phyloP scores from a whole-genome alignment of 2,888 invertebrate species.

The Halocaridina rubra region DNA sequence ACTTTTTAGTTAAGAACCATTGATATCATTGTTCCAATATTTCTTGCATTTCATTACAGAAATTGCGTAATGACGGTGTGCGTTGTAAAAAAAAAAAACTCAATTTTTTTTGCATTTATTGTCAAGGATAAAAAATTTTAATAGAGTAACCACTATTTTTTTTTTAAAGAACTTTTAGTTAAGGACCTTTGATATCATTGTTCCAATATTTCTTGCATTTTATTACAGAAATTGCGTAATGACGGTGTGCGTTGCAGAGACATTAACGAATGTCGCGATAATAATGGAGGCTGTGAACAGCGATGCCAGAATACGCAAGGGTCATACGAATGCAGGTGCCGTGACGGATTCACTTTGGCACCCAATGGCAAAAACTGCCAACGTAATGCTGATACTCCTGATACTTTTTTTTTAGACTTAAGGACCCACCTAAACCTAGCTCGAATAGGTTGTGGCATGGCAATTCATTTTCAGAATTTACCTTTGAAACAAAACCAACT shows the following conservation, averaged over 20 bases:
- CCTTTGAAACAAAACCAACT: no score
- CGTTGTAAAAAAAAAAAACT: background rate
- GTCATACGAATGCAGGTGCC: slow-evolving; percentile 87
- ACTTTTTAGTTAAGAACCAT: background rate
- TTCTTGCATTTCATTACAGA: background rate
- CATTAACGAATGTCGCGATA: slow-evolving; percentile 73
- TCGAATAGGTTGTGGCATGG: no score
- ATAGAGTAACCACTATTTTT: no score
- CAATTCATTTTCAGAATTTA: no score
- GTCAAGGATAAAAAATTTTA: no score
- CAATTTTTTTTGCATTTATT: background rate
- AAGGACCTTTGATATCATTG: background rate
- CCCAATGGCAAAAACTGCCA: background rate
- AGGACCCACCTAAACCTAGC: no score
- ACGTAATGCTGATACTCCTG: background rate
- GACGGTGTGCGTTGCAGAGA: slow-evolving; percentile 69
- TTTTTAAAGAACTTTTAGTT: background rate
- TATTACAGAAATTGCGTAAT: slow-evolving; percentile 8
- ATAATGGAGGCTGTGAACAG: slow-evolving; percentile 76
- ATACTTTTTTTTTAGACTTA: background rate
- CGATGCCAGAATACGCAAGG: slow-evolving; percentile 80
- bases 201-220: background rate
- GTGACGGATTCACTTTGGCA: slow-evolving; percentile 81
- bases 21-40: background rate
- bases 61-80: background rate